Conservation (phyloP, 2,797 vertebrate genomes). For the Hirundo rustica region DNA sequence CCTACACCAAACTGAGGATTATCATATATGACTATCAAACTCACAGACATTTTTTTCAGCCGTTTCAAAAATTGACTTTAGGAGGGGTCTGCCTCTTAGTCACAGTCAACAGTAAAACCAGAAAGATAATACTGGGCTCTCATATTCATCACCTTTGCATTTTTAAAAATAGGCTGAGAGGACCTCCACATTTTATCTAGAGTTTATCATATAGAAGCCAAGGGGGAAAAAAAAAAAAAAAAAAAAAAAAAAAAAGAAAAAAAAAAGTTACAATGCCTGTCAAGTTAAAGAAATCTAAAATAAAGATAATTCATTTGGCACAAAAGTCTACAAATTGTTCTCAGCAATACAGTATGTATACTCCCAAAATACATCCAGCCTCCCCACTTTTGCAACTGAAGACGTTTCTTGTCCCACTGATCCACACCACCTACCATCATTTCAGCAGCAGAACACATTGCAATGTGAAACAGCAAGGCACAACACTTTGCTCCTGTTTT, state of each 20-base stretch:
- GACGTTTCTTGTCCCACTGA: background rate
- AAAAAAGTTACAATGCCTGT: background rate
- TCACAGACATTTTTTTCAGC: background rate
- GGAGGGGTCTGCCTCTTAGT: background rate
- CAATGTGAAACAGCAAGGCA: rapidly evolving
- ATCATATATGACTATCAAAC: background rate
- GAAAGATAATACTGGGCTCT: background rate
- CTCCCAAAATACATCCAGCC: background rate
- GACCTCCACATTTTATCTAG: background rate
- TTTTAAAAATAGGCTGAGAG: background rate
- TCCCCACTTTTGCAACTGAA: background rate
- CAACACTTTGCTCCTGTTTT: rapidly evolving
- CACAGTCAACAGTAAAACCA: background rate
- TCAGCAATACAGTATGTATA: background rate
- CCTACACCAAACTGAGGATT: background rate
- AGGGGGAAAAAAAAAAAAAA: background rate
- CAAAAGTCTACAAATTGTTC: background rate
- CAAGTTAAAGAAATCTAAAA: background rate
- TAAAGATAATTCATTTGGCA: background rate
- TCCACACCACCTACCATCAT: background rate
- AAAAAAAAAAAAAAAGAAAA: background rate
- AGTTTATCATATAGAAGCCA: background rate
- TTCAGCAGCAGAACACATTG: background rate
- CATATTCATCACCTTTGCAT: background rate
- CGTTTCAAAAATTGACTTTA: background rate